Base-by-base conservation (phyloP, 2,113 vertebrate genomes). In the Mastomys natalensis region DNA sequence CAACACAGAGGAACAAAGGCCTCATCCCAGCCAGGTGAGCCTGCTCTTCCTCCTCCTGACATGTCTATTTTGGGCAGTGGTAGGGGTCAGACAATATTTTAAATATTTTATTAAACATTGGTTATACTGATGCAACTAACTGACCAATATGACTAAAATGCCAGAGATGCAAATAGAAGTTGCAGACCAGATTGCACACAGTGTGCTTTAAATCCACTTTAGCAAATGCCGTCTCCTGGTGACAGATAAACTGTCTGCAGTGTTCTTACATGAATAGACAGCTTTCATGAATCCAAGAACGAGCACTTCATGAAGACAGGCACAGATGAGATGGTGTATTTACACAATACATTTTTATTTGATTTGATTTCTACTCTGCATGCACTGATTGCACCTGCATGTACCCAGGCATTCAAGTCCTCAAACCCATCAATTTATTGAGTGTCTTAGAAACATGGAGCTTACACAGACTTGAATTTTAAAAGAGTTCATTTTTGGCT, bases 231-330 rank as follows among this genome's bases (percentile, higher is more conserved):
- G 29, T 26, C 48, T 85, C 70, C 92, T 93, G 7, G 31, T 93
- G 93, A 96, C 96, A 15, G 78, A 92, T 66, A 62, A 58, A 74
- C n/a, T 91, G 87, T 93, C 53, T 89, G 91, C 98, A 97, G 87
- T 96, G 94, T n/a, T 76, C n/a, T 89, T 90, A 72, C 77, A 89
- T 94, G 84, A 98, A 74, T 92, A 80, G 58, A 88, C 15, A 96
- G 78, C 6, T n/a, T 93, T 90, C 88, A 55, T 82, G 90, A 85
- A 87, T 80, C 86, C 43, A 48, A 8, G 66, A 96, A 94, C 87
- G 48, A 22, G 19, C 48, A 22, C 77, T 95, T 81, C 51, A 60
- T 17, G 34, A 87, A 11, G 93, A 89, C 9, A 78, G 21, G 40
- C n/a, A 95, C 70, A 95, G 78, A 90, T 55, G 53, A 94, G 22